Percentiles rank a stretch among this genome's conserved stretches.
These are phyloP conservation scores for Bombylius discolor DNA, from an alignment of 2,888 invertebrate genomes.

Conservation along the genomic window DNA sequence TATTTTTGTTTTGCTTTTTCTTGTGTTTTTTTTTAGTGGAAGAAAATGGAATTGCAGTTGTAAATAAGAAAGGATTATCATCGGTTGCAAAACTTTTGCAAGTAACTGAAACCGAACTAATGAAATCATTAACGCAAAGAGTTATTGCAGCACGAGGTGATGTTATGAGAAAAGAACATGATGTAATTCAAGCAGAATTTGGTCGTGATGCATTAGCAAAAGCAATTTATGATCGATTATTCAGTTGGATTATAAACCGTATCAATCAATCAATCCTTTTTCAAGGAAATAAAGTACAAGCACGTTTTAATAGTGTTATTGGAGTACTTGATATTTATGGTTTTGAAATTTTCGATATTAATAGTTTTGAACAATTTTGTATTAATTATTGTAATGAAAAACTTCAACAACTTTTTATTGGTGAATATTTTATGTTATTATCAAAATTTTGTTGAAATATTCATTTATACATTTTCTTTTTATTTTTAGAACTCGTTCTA, in stretches of 20 bases:
- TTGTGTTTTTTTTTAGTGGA: conserved; percentile 46
- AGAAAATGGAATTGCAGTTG: conserved; percentile 50
- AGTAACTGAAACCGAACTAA: conserved; percentile 53
- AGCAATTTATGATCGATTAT: conserved; percentile 88
- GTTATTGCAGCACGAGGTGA: conserved; percentile 90
- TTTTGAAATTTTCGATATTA: conserved; percentile 94
- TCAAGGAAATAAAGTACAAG: conserved; percentile 38
- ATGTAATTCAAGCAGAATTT: conserved; percentile 68
- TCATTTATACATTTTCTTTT: neutral
- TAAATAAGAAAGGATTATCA: conserved; percentile 46
- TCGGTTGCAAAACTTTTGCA: conserved; percentile 49
- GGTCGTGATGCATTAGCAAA: conserved; percentile 89
- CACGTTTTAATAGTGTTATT: conserved; percentile 31
- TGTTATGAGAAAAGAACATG: conserved; percentile 82
- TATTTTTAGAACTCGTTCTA: conserved; percentile 70
- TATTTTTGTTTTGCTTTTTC: neutral
- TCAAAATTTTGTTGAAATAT: neutral
- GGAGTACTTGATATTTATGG: conserved; percentile 98
- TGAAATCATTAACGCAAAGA: conserved; percentile 66
- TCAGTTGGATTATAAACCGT: conserved; percentile 83
- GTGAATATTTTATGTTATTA: conserved; percentile 36
- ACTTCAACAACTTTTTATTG: conserved; percentile 92
- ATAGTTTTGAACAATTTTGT: conserved; percentile 98
- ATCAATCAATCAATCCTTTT: conserved; percentile 86
- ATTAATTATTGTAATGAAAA: conserved; percentile 99